Base-by-base conservation (phyloP, 2,888 invertebrate genomes). In the Eumacrocentrus americanus region DNA sequence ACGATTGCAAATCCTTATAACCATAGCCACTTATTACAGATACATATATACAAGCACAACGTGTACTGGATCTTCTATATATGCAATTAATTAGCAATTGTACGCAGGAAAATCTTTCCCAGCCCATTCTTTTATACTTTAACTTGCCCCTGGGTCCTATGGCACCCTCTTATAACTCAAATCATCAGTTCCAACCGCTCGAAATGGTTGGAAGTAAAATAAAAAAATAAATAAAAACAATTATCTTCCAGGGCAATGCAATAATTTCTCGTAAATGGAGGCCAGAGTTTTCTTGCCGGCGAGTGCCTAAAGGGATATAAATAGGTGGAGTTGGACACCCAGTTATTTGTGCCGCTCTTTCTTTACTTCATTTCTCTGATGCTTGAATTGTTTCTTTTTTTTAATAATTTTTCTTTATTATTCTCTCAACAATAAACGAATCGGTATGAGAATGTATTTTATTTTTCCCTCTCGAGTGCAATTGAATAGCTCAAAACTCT, bases 251-350 rank as follows among this genome's bases (percentile, higher is more conserved):
- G 55, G 11, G 23, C 46, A 40, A 12, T 57, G 29, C 29, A 58
- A 51, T 50, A 58, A 58, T 58, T 58, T 42, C 12, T 42, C 29
- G 22, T 35, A 35, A 58, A 58, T 51, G 42, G 34, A n/a, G 25
- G 46, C 20, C 23, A 14, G 34, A 37, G 9, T 23, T 35, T 37
- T 47, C 35, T 37, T 47, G 34, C 14, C 14, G 44, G 20, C 37
- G 34, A 47, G 18, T 20, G 46, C 47, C 20, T 22, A 29, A 48
- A 48, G 25, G 48, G 25, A 48, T 16, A 48, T 48, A 48, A 48
- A 48, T 48, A 48, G 16, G 25, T 11, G n/a, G n/a, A n/a, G 48
- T 48, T 23, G 25, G 25, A 16, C 16, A 34, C 12, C 29, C 25
- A 48, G 48, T 48, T 48, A 34, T 48, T 48, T 34, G 42, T 42